Base-by-base conservation (phyloP, 1,140 invertebrate species). In the Drosophila simulans region DNA sequence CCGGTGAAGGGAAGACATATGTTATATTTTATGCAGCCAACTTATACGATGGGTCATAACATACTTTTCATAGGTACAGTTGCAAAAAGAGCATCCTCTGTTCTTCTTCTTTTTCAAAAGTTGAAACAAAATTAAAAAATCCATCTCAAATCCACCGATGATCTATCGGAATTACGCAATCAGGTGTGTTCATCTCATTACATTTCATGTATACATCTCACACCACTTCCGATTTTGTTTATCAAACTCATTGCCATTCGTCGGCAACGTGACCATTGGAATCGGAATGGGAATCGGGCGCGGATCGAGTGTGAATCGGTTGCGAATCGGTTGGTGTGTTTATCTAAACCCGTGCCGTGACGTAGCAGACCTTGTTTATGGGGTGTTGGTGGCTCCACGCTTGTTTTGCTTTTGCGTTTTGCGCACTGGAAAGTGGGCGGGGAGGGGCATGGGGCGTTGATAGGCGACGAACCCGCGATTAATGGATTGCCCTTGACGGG, bases 401-500 rank as follows among this genome's bases (percentile, higher is more conserved):
- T 70, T 69, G 37, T 70, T 70, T 70, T 70, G 25, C 46, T 70
- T 39, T 70, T 57, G 42, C 64, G 66, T 56, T 70, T 56, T 70
- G 55, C 45, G 43, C 31, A n/a, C n/a, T n/a, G 17, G 10, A 42
- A 17, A 34, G 17, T 40, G 39, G 37, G 37, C 13, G 37, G 37
- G 37, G 0, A 39, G 37, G 37, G 12, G 1, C 10, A 4, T 10
- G 31, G 37, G 37, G 27, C 25, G 63, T 52, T 31, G 64, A 68
- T 68, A 68, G 64, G 64, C 64, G 37, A 42, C 64, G 31, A 66
- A 27, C 27, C 22, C 13, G 42, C 66, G 68, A 70, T 71, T 71
- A 71, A 49, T 76, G 59, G 27, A 43, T 74, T 59, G 58, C 56
- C 76, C 62, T 69, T 79, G 62, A 57, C 48, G 72, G 65, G 60